Evolutionary conservation across 2,113 vertebrate genomes (phyloP).

Genomic region (Empidonax alnorum): DNA sequence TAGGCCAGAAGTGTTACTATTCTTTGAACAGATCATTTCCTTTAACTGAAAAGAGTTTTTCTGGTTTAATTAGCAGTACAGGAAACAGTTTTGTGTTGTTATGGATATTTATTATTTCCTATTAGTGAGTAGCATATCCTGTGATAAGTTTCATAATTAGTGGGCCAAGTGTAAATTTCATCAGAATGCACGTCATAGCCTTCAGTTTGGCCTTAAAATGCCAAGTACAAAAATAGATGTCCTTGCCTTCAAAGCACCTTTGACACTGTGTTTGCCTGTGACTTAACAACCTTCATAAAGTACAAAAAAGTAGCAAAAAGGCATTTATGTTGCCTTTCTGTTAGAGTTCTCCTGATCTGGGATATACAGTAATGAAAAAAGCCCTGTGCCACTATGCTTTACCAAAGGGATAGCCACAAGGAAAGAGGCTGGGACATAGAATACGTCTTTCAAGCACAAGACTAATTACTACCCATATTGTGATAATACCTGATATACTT

Average conservation of each 20-base stretch:
- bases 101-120: conserved; percentile 76
- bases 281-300: not conserved
- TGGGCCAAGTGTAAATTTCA: conserved; percentile 19
- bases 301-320: not conserved
- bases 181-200: not conserved
- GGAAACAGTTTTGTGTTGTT: conserved; percentile 66
- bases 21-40: conserved; percentile 66
- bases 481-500: not conserved
- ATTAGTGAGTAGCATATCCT: conserved; percentile 58
- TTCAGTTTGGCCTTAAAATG: not conserved
- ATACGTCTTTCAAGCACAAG: not conserved
- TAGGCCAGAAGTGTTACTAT: conserved; percentile 16
- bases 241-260: not conserved
- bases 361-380: not conserved
- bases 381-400: not conserved
- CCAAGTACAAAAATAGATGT: not conserved
- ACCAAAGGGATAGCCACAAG: not conserved
- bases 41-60: conserved; percentile 36
- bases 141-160: conserved; percentile 36
- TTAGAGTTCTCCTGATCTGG: not conserved
- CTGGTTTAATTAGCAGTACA: conserved; percentile 57
- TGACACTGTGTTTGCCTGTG: not conserved
- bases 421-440: not conserved
- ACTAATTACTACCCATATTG: not conserved
- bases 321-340: not conserved